Conservation (phyloP, 1,140 invertebrate genomes). For the Euura saliciscinereae region DNA sequence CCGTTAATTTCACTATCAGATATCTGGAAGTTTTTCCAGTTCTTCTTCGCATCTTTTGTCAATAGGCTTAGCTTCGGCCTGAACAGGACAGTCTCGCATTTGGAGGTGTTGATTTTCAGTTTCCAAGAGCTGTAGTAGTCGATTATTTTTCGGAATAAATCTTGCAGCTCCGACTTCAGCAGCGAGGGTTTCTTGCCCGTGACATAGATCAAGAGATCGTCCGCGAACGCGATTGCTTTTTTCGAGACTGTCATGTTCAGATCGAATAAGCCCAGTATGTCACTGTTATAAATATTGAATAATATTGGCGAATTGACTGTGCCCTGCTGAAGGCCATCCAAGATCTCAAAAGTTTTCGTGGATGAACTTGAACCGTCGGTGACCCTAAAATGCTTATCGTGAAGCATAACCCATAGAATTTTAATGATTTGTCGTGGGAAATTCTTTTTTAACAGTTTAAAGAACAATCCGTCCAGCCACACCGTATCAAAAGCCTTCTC, state of each 20-base stretch:
- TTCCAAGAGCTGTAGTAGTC: constrained; percentile 18
- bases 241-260: background rate
- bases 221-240: constrained; percentile 23
- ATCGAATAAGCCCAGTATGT: constrained; percentile 12
- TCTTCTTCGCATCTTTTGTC: too few relatives aligned
- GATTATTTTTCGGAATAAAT: constrained; percentile 12
- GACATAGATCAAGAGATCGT: constrained; percentile 26
- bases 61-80: background rate
- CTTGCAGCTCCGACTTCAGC: constrained; percentile 7
- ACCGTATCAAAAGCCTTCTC: too few relatives aligned
- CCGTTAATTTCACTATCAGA: too few relatives aligned
- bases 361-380: background rate
- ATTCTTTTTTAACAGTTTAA: constrained; percentile 19
- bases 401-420: too few relatives aligned
- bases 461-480: too few relatives aligned
- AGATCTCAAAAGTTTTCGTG: background rate
- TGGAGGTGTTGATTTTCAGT: constrained; percentile 13
- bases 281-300: too few relatives aligned
- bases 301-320: too few relatives aligned
- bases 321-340: background rate
- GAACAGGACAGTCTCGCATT: constrained; percentile 26
- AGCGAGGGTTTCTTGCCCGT: constrained; percentile 11
- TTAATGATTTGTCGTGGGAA: background rate
- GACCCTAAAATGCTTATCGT: too few relatives aligned
- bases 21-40: too few relatives aligned